phyloP scores from a whole-genome alignment of 2,113 vertebrate species.

The Platysteira castanea region DNA sequence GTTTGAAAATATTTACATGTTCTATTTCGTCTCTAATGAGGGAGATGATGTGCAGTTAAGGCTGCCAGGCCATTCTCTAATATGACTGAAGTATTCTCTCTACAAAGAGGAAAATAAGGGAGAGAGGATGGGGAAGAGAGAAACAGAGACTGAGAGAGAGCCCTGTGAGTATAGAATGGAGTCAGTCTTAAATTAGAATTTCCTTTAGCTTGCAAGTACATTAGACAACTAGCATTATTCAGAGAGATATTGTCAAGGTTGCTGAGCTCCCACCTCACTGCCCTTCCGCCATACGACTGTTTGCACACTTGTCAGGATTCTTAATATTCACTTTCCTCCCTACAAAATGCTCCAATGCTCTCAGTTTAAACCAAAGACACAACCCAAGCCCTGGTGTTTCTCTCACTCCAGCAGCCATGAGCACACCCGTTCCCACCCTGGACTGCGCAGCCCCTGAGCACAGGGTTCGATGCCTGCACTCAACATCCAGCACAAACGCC shows the following conservation, averaged over 20 bases:
- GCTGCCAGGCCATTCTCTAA: slow-evolving; percentile 6
- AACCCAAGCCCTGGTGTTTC: background rate
- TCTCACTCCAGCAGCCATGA: background rate
- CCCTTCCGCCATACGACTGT: background rate
- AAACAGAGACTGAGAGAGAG: background rate
- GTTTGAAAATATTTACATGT: slow-evolving; percentile 55
- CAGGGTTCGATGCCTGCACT: rapidly evolving
- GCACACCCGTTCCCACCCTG: rapidly evolving
- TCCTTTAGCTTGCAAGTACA: background rate
- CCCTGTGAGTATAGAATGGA: background rate
- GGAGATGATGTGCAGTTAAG: background rate
- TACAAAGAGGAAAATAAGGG: background rate
- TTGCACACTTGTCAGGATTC: background rate
- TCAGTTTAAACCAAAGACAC: background rate
- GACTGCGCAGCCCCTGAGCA: background rate
- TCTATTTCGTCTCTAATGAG: background rate
- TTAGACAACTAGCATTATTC: background rate
- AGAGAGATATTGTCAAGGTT: background rate
- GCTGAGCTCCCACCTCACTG: background rate
- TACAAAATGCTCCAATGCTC: background rate
- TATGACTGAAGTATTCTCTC: background rate
- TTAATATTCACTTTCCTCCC: background rate
- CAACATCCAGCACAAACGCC: background rate
- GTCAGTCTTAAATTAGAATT: background rate
- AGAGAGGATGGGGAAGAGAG: background rate